Conservation (phyloP, 1,140 invertebrate species). For the Trichomalopsis sarcophagae region DNA sequence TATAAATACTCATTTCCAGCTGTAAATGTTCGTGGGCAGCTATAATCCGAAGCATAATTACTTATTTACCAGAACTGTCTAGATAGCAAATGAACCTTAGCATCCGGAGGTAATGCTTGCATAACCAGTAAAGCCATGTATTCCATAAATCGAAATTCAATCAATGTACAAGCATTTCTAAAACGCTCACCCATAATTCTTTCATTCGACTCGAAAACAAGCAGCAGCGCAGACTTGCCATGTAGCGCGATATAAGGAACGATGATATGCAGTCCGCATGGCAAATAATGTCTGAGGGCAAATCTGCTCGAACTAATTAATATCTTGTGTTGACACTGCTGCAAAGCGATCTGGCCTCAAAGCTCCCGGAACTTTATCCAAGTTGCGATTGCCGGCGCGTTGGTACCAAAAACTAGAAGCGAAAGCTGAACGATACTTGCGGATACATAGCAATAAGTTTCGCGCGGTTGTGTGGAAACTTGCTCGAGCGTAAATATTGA, state of each 20-base stretch:
- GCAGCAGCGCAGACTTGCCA: not conserved
- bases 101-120: too few species aligned
- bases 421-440: constrained; percentile 8
- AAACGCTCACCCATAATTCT: too few species aligned
- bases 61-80: not conserved
- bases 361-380: constrained; percentile 49
- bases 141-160: too few species aligned
- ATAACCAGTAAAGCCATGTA: too few species aligned
- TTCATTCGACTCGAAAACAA: not conserved
- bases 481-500: constrained; percentile 33
- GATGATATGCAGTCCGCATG: not conserved
- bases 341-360: constrained; percentile 36
- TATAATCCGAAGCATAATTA: not conserved
- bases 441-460: constrained; percentile 20
- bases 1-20: not conserved
- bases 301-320: constrained; percentile 61
- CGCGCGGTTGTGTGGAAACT: not conserved
- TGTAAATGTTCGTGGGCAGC: not conserved
- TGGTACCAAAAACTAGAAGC: constrained; percentile 18
- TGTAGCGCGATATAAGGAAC: not conserved
- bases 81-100: too few species aligned
- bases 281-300: constrained; percentile 24
- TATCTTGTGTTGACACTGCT: constrained; percentile 61
- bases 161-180: too few species aligned
- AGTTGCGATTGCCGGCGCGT: constrained; percentile 51